Percentiles rank a stretch among this genome's conserved stretches.
Conservation (phyloP, 2,113 vertebrate species). For the Sturnira hondurensis region DNA sequence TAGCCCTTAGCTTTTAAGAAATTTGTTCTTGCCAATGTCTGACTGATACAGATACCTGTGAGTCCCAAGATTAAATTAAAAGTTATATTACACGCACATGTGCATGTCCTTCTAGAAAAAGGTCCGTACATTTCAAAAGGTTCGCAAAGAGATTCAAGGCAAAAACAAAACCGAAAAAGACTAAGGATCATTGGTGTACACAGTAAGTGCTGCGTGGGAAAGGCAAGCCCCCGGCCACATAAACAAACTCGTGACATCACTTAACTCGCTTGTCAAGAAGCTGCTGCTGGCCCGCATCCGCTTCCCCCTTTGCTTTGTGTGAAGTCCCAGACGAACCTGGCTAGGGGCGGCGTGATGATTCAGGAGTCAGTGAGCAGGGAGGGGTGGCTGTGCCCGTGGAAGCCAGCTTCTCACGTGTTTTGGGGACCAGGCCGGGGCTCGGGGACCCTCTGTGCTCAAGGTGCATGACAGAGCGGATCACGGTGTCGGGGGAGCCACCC, state of each 20-base stretch:
- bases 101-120: neutral
- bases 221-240: neutral
- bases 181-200: neutral
- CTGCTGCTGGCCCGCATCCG: neutral
- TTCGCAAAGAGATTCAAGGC: neutral
- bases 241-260: neutral
- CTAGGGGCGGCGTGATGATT: neutral
- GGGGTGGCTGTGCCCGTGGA: neutral
- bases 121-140: neutral
- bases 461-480: neutral
- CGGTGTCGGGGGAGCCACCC: neutral
- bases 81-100: neutral
- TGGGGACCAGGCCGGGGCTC: neutral
- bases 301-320: neutral
- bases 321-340: neutral
- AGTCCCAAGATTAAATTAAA: neutral
- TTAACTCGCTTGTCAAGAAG: neutral
- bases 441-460: neutral
- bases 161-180: neutral
- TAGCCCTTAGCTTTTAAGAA: neutral
- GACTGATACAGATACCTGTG: neutral
- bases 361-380: neutral
- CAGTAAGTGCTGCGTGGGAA: neutral
- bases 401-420: neutral
- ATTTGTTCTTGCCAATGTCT: neutral